phyloP scores from a whole-genome alignment of 1,140 invertebrate genomes.

The Carposina sasakii region DNA sequence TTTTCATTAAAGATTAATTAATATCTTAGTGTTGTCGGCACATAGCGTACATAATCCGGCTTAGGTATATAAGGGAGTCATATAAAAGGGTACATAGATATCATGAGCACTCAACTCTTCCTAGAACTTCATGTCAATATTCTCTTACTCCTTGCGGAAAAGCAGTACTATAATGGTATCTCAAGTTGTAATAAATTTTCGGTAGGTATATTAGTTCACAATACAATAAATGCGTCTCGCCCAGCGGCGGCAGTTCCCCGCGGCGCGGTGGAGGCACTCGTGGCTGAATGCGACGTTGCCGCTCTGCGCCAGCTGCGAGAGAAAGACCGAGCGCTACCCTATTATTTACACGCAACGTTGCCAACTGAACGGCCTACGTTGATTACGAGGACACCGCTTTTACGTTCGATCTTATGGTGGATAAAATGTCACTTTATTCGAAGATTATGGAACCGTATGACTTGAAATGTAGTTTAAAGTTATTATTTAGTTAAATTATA shows the following conservation, averaged over 20 bases:
- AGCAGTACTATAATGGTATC: no score
- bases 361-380: conserved; percentile 70
- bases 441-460: conserved; percentile 25
- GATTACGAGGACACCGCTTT: conserved; percentile 72
- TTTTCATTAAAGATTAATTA: no score
- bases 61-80: no score
- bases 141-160: no score
- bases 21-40: no score
- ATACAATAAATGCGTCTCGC: conserved; percentile 45
- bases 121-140: no score
- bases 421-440: conserved; percentile 27
- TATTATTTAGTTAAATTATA: no score
- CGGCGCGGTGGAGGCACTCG: conserved; percentile 52
- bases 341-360: conserved; percentile 74
- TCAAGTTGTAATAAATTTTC: no score
- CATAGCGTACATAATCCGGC: no score
- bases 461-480: no score
- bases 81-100: no score
- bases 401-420: conserved; percentile 68
- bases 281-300: conserved; percentile 54
- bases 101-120: no score
- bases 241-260: conserved; percentile 44
- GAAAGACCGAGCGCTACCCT: conserved; percentile 68
- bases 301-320: conserved; percentile 62
- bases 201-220: conserved; percentile 56